phyloP scores from a whole-genome alignment of 2,888 invertebrate species.

The Parnassius smintheus region DNA sequence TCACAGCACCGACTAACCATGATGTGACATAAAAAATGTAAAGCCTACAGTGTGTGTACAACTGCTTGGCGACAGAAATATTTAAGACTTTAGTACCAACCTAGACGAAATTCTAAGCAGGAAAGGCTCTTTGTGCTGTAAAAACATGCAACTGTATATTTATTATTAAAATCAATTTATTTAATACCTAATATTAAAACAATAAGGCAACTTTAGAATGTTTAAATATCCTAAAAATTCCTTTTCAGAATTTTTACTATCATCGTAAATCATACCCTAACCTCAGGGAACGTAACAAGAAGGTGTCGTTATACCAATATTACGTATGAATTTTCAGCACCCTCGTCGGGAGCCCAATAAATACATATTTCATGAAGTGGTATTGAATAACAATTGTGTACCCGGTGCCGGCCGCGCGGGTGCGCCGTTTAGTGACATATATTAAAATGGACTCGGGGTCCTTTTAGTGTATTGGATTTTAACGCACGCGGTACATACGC shows the following conservation, averaged over 20 bases:
- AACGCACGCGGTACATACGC: conserved; percentile 14
- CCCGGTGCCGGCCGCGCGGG: conserved; percentile 32
- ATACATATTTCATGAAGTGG: conserved; percentile 72
- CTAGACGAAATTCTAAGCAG: too few species aligned
- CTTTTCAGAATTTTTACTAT: not conserved
- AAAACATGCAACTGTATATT: too few species aligned
- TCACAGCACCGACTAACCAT: too few species aligned
- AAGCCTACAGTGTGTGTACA: too few species aligned
- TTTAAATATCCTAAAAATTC: too few species aligned
- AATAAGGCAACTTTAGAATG: too few species aligned
- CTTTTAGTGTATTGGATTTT: conserved; percentile 46
- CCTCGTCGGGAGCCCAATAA: conserved; percentile 47
- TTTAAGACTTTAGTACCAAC: too few species aligned
- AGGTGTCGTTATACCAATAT: conserved; percentile 33
- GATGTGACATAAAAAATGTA: too few species aligned
- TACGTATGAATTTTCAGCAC: conserved; percentile 49
- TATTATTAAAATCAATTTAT: too few species aligned
- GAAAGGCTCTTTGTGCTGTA: too few species aligned
- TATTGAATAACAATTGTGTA: conserved; percentile 64
- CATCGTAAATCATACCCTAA: not conserved
- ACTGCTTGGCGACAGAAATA: too few species aligned
- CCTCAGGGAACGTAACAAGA: conserved; percentile 13
- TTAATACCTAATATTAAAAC: too few species aligned
- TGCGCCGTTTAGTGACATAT: conserved; percentile 48
- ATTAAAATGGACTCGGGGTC: conserved; percentile 49